Evolutionary conservation across 2,113 vertebrate species (phyloP).

Genomic region (Pluvialis apricaria): DNA sequence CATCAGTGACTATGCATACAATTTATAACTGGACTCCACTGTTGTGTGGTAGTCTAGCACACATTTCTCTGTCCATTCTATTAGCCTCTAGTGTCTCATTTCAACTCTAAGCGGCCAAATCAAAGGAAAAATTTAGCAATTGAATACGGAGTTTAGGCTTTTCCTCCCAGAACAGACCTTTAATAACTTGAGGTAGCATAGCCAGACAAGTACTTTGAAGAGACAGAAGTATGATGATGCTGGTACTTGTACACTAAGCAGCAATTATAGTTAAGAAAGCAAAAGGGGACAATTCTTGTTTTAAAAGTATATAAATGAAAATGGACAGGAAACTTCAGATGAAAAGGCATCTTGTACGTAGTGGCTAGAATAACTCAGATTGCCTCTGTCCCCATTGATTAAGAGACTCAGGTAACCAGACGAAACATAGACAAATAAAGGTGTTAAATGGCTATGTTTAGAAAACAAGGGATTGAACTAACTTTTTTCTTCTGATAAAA

Average conservation of each 20-base stretch:
- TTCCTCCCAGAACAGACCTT: neutral
- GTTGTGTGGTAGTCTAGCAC: neutral
- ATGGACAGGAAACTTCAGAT: neutral
- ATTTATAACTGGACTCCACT: neutral
- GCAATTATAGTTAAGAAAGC: neutral
- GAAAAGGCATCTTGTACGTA: neutral
- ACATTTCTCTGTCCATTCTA: neutral
- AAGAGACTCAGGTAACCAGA: neutral
- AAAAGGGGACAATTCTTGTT: neutral
- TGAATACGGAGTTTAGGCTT: neutral
- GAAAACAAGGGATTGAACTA: neutral
- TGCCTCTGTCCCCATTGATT: neutral
- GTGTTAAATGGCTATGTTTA: no score
- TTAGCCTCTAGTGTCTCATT: neutral
- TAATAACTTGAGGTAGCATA: neutral
- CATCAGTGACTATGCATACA: rapidly evolving
- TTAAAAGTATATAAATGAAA: neutral
- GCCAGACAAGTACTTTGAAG: neutral
- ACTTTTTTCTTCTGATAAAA: neutral
- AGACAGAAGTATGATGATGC: rapidly evolving
- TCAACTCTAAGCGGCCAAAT: neutral
- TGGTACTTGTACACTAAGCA: neutral
- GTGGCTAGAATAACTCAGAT: neutral
- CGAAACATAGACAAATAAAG: no score
- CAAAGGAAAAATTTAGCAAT: neutral